Evolutionary conservation across 2,888 invertebrate species (phyloP).

Genomic region (Apocheima hispidaria): DNA sequence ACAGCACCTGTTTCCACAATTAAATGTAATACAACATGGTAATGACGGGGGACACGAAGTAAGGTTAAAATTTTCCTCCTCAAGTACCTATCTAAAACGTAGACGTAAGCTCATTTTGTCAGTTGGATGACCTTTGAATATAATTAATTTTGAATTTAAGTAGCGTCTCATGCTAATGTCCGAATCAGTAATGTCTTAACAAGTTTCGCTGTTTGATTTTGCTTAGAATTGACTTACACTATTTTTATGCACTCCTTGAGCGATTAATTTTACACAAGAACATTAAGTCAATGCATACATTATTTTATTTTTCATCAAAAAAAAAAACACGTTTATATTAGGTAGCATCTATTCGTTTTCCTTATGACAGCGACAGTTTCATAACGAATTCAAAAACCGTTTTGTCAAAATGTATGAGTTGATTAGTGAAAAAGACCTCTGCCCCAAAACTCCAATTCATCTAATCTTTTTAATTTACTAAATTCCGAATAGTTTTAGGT

Average conservation of each 20-base stretch:
- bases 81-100: conserved; percentile 23
- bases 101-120: conserved; percentile 8
- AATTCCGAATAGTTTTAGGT: no score
- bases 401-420: no score
- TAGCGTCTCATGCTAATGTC: conserved; percentile 45
- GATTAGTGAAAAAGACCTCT: no score
- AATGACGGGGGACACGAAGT: neutral
- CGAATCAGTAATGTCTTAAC: conserved; percentile 46
- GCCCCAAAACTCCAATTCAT: no score
- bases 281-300: no score
- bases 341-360: no score
- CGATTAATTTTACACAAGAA: neutral
- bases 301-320: no score
- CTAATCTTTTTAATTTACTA: no score
- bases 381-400: no score
- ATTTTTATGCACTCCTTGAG: neutral
- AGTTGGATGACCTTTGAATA: conserved; percentile 51
- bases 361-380: no score
- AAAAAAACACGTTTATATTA: no score
- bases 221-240: neutral
- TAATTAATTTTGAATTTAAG: conserved; percentile 52
- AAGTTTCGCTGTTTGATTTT: conserved; percentile 27
- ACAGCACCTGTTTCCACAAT: conserved; percentile 15
- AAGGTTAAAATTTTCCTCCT: conserved; percentile 47
- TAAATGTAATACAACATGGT: conserved; percentile 2